Percentiles rank a stretch among this genome's conserved stretches.
These are phyloP conservation scores for Oreortyx pictus DNA, from an alignment of 2,797 vertebrate species.

Conservation along the genomic window DNA sequence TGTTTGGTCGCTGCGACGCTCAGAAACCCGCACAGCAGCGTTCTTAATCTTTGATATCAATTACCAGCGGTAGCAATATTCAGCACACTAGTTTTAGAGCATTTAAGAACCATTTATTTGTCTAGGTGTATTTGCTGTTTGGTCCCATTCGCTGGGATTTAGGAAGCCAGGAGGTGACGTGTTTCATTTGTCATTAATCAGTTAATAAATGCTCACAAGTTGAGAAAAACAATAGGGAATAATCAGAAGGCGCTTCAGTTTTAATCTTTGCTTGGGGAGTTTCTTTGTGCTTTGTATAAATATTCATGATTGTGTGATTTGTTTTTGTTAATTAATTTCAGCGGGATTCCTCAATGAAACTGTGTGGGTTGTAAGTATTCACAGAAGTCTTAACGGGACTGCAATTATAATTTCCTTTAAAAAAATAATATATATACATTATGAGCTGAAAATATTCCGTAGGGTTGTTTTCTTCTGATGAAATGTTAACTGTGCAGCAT, in stretches of 20 bases:
- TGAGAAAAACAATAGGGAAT: not conserved
- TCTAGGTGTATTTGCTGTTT: not conserved
- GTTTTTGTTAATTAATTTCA: conserved; percentile 50
- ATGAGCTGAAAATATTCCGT: not conserved
- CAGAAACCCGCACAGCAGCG: not conserved
- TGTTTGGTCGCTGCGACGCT: fast-evolving
- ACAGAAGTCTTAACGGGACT: not conserved
- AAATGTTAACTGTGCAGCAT: not conserved
- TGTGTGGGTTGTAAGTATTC: not conserved
- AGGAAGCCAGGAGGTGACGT: not conserved
- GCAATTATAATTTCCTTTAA: not conserved
- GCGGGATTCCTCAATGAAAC: not conserved
- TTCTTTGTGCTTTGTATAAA: not conserved
- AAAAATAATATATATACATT: no score
- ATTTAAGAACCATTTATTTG: not conserved
- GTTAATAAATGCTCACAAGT: not conserved
- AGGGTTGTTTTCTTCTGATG: not conserved
- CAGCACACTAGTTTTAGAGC: not conserved
- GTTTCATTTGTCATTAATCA: conserved; percentile 18
- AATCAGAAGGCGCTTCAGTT: not conserved
- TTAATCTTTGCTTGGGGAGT: not conserved
- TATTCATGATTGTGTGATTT: not conserved
- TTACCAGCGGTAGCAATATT: not conserved
- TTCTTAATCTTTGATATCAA: not conserved
- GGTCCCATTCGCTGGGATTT: not conserved